Conservation (phyloP, 2,113 vertebrate genomes). For the Psammodynastes pulverulentus region DNA sequence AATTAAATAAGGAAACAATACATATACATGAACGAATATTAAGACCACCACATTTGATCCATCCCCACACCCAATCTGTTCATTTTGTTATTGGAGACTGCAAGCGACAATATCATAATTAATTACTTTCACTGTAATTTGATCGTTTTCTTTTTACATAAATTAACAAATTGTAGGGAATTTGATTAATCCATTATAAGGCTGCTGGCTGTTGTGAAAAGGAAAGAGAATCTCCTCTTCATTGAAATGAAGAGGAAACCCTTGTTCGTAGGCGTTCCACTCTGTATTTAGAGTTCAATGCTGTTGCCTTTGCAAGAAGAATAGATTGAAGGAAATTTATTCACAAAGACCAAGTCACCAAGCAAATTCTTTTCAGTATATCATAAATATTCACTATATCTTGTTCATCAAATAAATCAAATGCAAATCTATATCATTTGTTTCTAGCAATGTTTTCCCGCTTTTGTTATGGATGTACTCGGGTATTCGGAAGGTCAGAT, state of each 20-base stretch:
- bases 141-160: not conserved
- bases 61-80: not conserved
- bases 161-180: not conserved
- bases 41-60: not conserved
- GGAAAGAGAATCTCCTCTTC: not conserved
- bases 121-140: not conserved
- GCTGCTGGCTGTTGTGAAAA: not conserved
- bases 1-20: not conserved
- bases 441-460: constrained; percentile 62
- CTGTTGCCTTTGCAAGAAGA: not conserved
- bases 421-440: constrained; percentile 49
- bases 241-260: not conserved
- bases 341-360: constrained; percentile 23
- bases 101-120: not conserved
- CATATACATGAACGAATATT: not conserved
- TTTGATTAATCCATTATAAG: not conserved
- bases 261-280: not conserved
- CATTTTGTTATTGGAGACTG: not conserved
- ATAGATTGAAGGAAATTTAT: constrained; percentile 4
- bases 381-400: constrained; percentile 39
- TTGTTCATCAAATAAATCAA: constrained; percentile 58
- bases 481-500: constrained; percentile 65
- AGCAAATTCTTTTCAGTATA: constrained; percentile 52
- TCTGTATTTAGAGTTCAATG: not conserved
- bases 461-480: constrained; percentile 65